Evolutionary conservation across 2,888 invertebrate species (phyloP).

Genomic region (Liopterus haemorrhoidalis): DNA sequence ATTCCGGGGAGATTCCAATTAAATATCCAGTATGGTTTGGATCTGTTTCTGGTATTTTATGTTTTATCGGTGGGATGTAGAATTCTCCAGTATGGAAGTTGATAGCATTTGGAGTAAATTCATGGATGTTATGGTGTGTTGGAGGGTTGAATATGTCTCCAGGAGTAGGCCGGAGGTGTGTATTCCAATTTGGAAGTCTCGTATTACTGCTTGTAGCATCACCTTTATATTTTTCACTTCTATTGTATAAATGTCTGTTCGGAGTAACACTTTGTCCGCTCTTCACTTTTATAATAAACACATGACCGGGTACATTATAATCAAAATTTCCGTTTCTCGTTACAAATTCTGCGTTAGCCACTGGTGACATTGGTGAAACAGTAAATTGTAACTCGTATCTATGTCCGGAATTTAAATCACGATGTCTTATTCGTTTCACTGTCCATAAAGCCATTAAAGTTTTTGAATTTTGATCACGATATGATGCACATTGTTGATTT

Average conservation of each 20-base stretch:
- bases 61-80: slow-evolving; percentile 12
- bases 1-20: slow-evolving; percentile 33
- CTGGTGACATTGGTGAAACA: slow-evolving; percentile 52
- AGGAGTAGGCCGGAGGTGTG: slow-evolving; percentile 27
- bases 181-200: slow-evolving; percentile 18
- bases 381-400: slow-evolving; percentile 63
- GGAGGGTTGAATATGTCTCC: slow-evolving; percentile 23
- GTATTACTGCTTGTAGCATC: background rate
- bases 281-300: slow-evolving; percentile 54
- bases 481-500: slow-evolving; percentile 19
- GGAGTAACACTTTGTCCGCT: slow-evolving; percentile 4
- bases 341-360: slow-evolving; percentile 36
- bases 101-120: slow-evolving; percentile 16
- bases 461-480: slow-evolving; percentile 32
- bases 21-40: slow-evolving; percentile 19
- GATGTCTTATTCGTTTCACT: slow-evolving; percentile 62
- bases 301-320: slow-evolving; percentile 53
- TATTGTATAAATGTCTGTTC: slow-evolving; percentile 19
- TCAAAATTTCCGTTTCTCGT: slow-evolving; percentile 44
- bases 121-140: slow-evolving; percentile 11
- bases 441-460: slow-evolving; percentile 61
- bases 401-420: slow-evolving; percentile 49
- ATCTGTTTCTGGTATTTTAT: slow-evolving; percentile 10
- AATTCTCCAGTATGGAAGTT: slow-evolving; percentile 13
- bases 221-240: slow-evolving; percentile 14